Conservation (phyloP, 2,888 invertebrate genomes). For the Cerceris rybyensis region DNA sequence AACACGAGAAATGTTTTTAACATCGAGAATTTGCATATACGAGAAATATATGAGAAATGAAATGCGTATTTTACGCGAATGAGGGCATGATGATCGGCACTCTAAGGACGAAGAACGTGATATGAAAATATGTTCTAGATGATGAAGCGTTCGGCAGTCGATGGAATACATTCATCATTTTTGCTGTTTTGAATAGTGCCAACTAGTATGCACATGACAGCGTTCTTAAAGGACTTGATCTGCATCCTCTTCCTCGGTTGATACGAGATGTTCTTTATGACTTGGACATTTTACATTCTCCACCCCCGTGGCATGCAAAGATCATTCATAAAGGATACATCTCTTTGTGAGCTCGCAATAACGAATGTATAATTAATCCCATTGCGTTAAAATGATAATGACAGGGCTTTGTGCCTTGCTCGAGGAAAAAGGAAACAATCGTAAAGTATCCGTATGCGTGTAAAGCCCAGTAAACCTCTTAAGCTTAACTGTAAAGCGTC, state of each 20-base stretch:
- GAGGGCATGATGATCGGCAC: constrained; percentile 4
- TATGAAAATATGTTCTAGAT: constrained; percentile 42
- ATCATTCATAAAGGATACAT: background rate
- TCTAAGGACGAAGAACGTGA: constrained; percentile 20
- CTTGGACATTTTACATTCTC: background rate
- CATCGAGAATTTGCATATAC: background rate
- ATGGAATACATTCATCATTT: constrained; percentile 69
- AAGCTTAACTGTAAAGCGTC: constrained; percentile 75
- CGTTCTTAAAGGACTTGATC: constrained; percentile 1
- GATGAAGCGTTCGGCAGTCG: constrained; percentile 43
- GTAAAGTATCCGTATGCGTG: constrained; percentile 59
- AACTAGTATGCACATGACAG: constrained; percentile 11
- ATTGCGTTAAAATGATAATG: constrained; percentile 60
- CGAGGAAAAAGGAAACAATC: constrained; percentile 63
- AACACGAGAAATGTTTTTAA: too few relatives aligned
- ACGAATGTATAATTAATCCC: constrained; percentile 55
- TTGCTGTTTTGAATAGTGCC: constrained; percentile 54
- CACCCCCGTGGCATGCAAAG: too few relatives aligned
- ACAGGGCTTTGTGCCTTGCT: constrained; percentile 38
- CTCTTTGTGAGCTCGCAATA: constrained; percentile 22
- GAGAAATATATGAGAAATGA: background rate
- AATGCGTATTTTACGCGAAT: constrained; percentile 5
- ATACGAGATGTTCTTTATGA: background rate
- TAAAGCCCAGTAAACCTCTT: constrained; percentile 75
- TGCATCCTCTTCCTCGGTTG: background rate